These are phyloP conservation scores for Cactoblastis cactorum DNA, from an alignment of 2,888 invertebrate genomes.

Conservation along the genomic window DNA sequence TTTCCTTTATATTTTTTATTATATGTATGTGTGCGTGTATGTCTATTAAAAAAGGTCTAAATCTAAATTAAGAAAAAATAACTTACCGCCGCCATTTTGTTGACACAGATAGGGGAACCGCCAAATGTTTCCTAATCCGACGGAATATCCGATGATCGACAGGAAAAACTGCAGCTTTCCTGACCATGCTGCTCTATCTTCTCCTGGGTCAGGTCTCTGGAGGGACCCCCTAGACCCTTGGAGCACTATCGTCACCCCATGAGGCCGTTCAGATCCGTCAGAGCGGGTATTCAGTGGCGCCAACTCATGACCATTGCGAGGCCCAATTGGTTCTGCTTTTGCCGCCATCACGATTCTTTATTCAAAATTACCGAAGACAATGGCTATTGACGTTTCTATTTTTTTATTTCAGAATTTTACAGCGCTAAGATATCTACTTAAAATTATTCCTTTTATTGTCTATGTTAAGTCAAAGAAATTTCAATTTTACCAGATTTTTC, in stretches of 20 bases:
- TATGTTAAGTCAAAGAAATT: constrained; percentile 37
- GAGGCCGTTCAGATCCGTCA: constrained; percentile 79
- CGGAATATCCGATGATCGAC: constrained; percentile 93
- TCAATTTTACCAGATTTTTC: constrained; percentile 70
- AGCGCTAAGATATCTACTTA: constrained; percentile 18
- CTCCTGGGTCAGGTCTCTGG: constrained; percentile 64
- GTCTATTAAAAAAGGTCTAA: too few species aligned
- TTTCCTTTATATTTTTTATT: too few species aligned
- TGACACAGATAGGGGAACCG: constrained; percentile 96
- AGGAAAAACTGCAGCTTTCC: constrained; percentile 95
- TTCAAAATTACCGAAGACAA: constrained; percentile 1
- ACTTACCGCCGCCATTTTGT: constrained; percentile 94
- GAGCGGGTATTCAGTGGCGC: constrained; percentile 86
- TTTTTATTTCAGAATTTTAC: constrained; percentile 15
- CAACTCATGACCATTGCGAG: constrained; percentile 87
- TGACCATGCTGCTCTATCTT: constrained; percentile 91
- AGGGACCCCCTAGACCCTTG: constrained; percentile 85
- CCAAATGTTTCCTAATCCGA: constrained; percentile 96
- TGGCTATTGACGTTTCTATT: constrained; percentile 7
- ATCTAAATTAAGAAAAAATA: too few species aligned
- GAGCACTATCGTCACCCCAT: constrained; percentile 88
- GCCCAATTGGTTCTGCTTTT: constrained; percentile 75
- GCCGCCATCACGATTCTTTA: constrained; percentile 48
- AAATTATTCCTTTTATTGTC: constrained; percentile 33
- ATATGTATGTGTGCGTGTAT: too few species aligned